Evolutionary conservation across 2,113 vertebrate species (phyloP).

Genomic region (Eleginops maclovinus): DNA sequence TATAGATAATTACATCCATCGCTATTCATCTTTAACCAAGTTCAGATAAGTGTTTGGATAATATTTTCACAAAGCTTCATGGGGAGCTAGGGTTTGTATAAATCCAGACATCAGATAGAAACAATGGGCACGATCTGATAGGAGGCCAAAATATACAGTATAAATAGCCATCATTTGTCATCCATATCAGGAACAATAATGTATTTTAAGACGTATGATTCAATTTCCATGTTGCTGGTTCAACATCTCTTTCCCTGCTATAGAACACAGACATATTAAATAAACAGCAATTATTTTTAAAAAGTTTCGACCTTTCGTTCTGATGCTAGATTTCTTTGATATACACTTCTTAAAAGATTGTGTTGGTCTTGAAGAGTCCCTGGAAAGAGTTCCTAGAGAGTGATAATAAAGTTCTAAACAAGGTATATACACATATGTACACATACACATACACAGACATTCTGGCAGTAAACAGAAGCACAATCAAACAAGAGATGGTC

Average conservation of each 20-base stretch:
- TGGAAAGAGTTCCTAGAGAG: no score
- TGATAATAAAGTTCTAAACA: background rate
- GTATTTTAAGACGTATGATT: conserved; percentile 33
- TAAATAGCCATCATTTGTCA: conserved; percentile 38
- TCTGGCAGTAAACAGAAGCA: no score
- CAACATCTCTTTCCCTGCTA: background rate
- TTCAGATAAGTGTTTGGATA: conserved; percentile 66
- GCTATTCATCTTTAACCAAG: conserved; percentile 58
- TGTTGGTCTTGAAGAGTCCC: background rate
- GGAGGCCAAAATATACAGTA: conserved; percentile 37
- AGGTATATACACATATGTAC: no score
- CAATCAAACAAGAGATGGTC: no score
- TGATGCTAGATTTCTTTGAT: background rate
- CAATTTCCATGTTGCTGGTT: background rate
- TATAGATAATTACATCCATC: conserved; percentile 63
- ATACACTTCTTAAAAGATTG: background rate
- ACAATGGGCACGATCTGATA: background rate
- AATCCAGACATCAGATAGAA: conserved; percentile 44
- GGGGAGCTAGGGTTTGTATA: conserved; percentile 21
- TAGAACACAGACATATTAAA: background rate
- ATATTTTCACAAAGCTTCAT: conserved; percentile 55
- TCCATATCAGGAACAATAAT: background rate
- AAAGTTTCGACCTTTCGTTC: background rate
- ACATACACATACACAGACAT: no score
- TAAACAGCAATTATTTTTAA: background rate